Evolutionary conservation across 2,888 invertebrate genomes (phyloP).

Genomic region (Xanthorhoe spadicearia): DNA sequence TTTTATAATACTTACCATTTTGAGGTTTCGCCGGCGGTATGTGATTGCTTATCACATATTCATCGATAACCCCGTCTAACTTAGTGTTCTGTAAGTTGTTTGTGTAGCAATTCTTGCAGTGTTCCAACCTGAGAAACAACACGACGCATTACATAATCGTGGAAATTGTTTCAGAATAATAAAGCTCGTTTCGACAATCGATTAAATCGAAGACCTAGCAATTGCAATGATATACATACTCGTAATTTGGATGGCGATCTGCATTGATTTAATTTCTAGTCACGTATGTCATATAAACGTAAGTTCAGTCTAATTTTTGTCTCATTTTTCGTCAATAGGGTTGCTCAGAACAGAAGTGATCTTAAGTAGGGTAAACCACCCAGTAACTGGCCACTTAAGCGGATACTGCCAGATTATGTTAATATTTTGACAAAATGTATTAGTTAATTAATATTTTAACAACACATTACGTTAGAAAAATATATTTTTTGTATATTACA

Average conservation of each 20-base stretch:
- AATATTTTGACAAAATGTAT: no score
- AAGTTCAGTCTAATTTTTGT: slow-evolving; percentile 37
- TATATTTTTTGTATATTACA: no score
- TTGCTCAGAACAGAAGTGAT: slow-evolving; percentile 17
- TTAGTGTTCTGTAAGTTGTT: slow-evolving; percentile 86
- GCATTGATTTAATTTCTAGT: slow-evolving; percentile 36
- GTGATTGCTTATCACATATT: slow-evolving; percentile 82
- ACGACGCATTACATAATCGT: slow-evolving; percentile 18
- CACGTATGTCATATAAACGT: slow-evolving; percentile 35
- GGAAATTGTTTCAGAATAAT: slow-evolving; percentile 14
- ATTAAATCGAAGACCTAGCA: slow-evolving; percentile 33
- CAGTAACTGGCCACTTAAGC: no score
- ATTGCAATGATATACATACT: slow-evolving; percentile 33
- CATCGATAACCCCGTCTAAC: slow-evolving; percentile 76
- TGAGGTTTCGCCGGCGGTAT: slow-evolving; percentile 75
- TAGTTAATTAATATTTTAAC: no score
- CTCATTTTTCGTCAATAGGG: slow-evolving; percentile 27
- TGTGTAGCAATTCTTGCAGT: slow-evolving; percentile 93
- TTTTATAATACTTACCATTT: slow-evolving; percentile 68
- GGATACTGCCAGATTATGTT: no score
- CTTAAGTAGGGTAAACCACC: no score
- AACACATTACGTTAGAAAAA: no score
- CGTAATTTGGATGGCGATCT: slow-evolving; percentile 30
- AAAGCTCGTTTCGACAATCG: slow-evolving; percentile 20
- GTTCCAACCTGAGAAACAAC: slow-evolving; percentile 79